phyloP scores from a whole-genome alignment of 2,113 vertebrate species.

The Boleophthalmus pectinirostris region DNA sequence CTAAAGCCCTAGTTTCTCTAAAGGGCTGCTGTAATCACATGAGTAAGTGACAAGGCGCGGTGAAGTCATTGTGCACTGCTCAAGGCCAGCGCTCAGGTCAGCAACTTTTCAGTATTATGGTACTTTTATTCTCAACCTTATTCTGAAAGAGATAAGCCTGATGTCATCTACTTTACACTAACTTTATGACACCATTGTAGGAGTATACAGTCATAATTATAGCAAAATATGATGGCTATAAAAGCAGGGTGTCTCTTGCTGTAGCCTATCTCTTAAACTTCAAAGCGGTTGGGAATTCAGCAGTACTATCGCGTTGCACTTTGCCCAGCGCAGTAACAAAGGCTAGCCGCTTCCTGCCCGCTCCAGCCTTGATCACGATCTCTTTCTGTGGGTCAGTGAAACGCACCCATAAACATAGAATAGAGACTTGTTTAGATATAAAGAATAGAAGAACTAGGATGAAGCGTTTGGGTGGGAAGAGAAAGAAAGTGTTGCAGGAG shows the following conservation, averaged over 20 bases:
- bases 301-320: constrained; percentile 55
- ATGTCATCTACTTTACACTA: constrained; percentile 39
- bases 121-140: constrained; percentile 19
- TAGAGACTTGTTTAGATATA: constrained; percentile 75
- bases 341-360: constrained; percentile 44
- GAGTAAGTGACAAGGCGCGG: constrained; percentile 46
- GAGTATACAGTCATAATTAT: constrained; percentile 6
- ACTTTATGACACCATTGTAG: constrained; percentile 2
- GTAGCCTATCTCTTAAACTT: constrained; percentile 51
- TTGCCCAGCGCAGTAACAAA: constrained; percentile 56
- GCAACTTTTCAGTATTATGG: constrained; percentile 16
- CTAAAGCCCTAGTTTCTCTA: constrained; percentile 11
- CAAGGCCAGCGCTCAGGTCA: constrained; percentile 41
- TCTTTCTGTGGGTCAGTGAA: constrained; percentile 66
- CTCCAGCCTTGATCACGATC: constrained; percentile 55
- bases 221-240: constrained; percentile 43
- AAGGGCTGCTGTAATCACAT: constrained; percentile 29
- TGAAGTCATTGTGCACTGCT: constrained; percentile 45
- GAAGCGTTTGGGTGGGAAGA: constrained; percentile 59
- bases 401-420: constrained; percentile 75
- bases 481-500: constrained; percentile 50
- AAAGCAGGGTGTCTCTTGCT: constrained; percentile 36
- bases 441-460: constrained; percentile 49
- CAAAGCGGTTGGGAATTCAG: constrained; percentile 49
- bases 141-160: constrained; percentile 23